Percentiles rank a stretch among this genome's conserved stretches.
These are phyloP conservation scores for Mesoclemmys tuberculata DNA, from an alignment of 2,113 vertebrate species.

Conservation along the genomic window DNA sequence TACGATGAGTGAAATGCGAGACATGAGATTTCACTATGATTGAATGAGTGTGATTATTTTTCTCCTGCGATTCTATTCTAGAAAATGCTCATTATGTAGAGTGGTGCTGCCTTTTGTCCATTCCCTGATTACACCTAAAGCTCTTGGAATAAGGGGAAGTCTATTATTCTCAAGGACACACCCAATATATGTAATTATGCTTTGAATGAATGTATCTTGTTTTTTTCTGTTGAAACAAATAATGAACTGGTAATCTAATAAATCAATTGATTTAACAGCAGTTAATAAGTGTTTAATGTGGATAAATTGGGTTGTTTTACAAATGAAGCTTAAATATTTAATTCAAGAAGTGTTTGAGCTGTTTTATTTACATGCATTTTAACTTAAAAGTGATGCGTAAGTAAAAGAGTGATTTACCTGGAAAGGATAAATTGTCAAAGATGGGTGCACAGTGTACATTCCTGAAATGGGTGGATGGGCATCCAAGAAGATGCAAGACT, in stretches of 20 bases:
- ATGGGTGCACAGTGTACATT: not conserved
- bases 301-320: constrained; percentile 46
- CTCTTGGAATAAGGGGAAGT: constrained; percentile 5
- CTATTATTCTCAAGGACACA: constrained; percentile 55
- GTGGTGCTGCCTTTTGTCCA: not conserved
- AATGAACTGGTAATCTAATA: constrained; percentile 46
- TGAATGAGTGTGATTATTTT: not conserved
- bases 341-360: constrained; percentile 8
- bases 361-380: not conserved
- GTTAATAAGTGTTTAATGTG: constrained; percentile 42
- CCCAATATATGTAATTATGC: constrained; percentile 46
- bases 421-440: not conserved
- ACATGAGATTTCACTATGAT: not conserved
- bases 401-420: not conserved
- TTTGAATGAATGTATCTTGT: constrained; percentile 52
- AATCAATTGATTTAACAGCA: constrained; percentile 54
- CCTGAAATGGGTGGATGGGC: not conserved
- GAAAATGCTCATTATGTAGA: not conserved
- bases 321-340: constrained; percentile 12
- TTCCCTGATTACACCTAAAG: constrained; percentile 20
- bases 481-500: not conserved
- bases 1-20: not conserved
- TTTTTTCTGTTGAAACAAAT: constrained; percentile 56
- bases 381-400: not conserved
- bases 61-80: not conserved